phyloP scores from a whole-genome alignment of 92 coral and sea anemone genomes.

The Anthopleura xanthogrammica region DNA sequence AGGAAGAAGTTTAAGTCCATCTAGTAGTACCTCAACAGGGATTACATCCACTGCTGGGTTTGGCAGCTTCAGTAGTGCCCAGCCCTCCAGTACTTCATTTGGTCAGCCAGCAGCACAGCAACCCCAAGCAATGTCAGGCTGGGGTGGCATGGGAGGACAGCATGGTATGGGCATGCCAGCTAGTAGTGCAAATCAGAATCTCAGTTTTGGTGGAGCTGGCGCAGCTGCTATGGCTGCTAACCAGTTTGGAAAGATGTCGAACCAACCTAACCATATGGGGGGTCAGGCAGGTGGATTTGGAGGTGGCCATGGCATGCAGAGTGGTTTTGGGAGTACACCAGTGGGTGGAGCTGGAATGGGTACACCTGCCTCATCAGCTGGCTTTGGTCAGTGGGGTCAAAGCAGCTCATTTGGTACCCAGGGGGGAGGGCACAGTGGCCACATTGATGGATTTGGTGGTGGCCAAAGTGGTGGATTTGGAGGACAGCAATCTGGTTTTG shows the following conservation, averaged over 20 bases:
- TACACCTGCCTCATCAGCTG: conserved; percentile 18
- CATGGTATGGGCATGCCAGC: conserved; percentile 60
- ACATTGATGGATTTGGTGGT: conserved; percentile 38
- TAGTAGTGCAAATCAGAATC: conserved; percentile 63
- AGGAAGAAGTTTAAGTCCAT: conserved; percentile 60
- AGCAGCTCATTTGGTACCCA: conserved; percentile 21
- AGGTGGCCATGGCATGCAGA: conserved; percentile 33
- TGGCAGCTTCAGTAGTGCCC: conserved; percentile 65
- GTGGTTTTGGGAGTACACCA: conserved; percentile 37
- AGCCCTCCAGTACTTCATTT: conserved; percentile 35
- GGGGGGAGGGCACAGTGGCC: conserved; percentile 23
- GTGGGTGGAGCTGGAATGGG: conserved; percentile 33
- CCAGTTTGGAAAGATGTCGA: conserved; percentile 88
- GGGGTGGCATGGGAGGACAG: conserved; percentile 56
- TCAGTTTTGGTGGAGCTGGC: conserved; percentile 95
- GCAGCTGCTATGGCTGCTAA: conserved; percentile 92
- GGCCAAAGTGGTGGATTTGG: conserved; percentile 63
- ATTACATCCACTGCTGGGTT: conserved; percentile 61
- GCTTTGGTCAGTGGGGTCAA: conserved; percentile 25
- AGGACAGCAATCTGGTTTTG: conserved; percentile 59
- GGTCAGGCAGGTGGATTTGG: conserved; percentile 63
- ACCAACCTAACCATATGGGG: conserved; percentile 58
- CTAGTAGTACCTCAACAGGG: conserved; percentile 55
- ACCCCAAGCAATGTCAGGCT: conserved; percentile 55
- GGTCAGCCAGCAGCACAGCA: conserved; percentile 49